Evolutionary conservation across 2,113 vertebrate species (phyloP).

Genomic region (Stigmatopora nigra): DNA sequence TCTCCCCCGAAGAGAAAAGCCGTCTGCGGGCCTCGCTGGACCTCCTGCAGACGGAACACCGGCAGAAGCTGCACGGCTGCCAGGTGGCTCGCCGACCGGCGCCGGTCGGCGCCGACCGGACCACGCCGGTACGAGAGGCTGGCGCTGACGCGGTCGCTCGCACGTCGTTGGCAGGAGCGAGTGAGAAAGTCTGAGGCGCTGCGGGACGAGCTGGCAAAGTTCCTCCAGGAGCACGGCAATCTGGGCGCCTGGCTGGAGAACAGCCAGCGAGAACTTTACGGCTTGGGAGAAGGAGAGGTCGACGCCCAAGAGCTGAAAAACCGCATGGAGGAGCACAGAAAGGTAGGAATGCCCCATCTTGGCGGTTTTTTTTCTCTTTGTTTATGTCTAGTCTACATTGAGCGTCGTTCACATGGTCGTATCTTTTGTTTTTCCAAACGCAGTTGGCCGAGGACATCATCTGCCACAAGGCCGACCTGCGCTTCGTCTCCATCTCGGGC

Average conservation of each 20-base stretch:
- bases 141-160: too few relatives aligned
- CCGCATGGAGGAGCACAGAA: conserved; percentile 69
- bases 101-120: too few relatives aligned
- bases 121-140: too few relatives aligned
- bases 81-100: conserved; percentile 68
- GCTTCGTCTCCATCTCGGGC: conserved; percentile 91
- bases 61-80: conserved; percentile 66
- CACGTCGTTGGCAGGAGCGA: conserved; percentile 54
- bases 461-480: conserved; percentile 94
- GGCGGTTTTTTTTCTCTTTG: too few relatives aligned
- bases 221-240: conserved; percentile 79
- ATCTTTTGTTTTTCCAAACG: background rate
- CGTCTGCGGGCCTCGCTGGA: conserved; percentile 71
- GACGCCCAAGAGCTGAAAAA: conserved; percentile 68
- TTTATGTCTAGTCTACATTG: too few relatives aligned
- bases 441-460: conserved; percentile 88
- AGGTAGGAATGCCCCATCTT: too few relatives aligned
- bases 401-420: too few relatives aligned
- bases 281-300: conserved; percentile 63
- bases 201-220: conserved; percentile 84
- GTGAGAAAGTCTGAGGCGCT: conserved; percentile 78
- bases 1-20: conserved; percentile 71
- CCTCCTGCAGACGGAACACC: conserved; percentile 74
- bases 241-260: conserved; percentile 82
- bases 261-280: conserved; percentile 77